phyloP scores from a whole-genome alignment of 2,797 vertebrate genomes.

The Setipinna tenuifilis region DNA sequence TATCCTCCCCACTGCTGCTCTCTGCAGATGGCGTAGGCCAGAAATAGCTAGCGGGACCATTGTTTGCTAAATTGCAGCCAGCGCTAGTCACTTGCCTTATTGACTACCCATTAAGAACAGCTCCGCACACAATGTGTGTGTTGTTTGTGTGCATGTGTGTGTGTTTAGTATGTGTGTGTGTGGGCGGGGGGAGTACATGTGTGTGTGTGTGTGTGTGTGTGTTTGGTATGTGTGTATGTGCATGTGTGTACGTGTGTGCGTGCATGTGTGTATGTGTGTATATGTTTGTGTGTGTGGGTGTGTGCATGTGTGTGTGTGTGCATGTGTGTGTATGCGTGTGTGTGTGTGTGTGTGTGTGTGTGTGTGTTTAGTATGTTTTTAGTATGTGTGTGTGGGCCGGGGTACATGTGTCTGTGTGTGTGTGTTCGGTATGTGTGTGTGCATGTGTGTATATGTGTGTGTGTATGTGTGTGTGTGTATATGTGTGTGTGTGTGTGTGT shows the following conservation, averaged over 20 bases:
- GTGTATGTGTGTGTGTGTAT: background rate
- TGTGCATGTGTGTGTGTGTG: background rate
- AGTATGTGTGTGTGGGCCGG: background rate
- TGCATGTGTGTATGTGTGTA: background rate
- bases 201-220: too few relatives aligned
- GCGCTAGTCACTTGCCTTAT: constrained; percentile 63
- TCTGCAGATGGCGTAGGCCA: constrained; percentile 60
- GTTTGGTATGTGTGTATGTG: background rate
- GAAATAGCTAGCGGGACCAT: constrained; percentile 67
- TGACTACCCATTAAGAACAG: constrained; percentile 65
- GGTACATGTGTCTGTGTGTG: too few relatives aligned
- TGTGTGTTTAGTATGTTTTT: background rate
- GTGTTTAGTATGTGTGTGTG: background rate
- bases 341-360: background rate
- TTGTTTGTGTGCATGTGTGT: background rate
- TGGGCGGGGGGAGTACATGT: too few relatives aligned
- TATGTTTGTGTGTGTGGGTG: background rate
- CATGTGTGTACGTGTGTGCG: too few relatives aligned
- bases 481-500: background rate
- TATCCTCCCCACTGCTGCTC: constrained; percentile 69
- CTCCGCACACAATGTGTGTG: constrained; percentile 52
- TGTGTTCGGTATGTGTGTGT: background rate
- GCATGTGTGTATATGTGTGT: background rate
- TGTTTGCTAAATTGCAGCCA: constrained; percentile 75
- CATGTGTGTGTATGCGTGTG: background rate